Evolutionary conservation across 2,888 invertebrate genomes (phyloP), one percentile per base, ranked within the genome.

Genomic region (Anarsia innoxiella): DNA sequence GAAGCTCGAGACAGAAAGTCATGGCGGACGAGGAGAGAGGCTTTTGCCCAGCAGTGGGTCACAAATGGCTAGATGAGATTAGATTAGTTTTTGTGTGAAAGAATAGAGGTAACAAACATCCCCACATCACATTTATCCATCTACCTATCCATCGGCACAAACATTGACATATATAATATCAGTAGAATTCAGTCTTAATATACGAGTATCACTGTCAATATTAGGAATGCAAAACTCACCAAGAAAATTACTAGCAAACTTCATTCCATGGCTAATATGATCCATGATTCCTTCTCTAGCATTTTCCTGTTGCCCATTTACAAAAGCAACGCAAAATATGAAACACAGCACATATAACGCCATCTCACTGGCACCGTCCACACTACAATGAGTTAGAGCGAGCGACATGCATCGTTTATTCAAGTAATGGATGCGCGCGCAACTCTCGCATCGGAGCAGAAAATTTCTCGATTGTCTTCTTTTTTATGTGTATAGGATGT

Each of bases 231-330:
- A n/a, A n/a, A n/a, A 64, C 74, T 59, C 57, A 84, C 84, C 82
- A 11, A 83, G 66, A 51, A 82, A 69, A 56, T 80, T 71, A 36
- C 71, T 65, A 1, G 83, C 83, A 40, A 80, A 67, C 53, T 83
- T 79, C 70, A 83, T 76, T 33, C 84, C 84, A 46, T 46, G 69
- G 37, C 56, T 79, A 26, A 84, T 49, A 45, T 60, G 65, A 45
- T 82, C 69, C 36, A 82, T 71, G 25, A 83, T 57, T 15, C 72
- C 71, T 31, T 78, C 73, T 40, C 61, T 66, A 41, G 51, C 59
- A 27, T 60, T 45, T 41, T 60, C 55, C 50, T 72, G 69, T 51
- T 46, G 53, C 19, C 59, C 57, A 31, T 47, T 46, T 28, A 53
- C 66, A 13, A 51, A 46, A 44, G 66, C 62, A 23, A 56, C 39